Evolutionary conservation across 1,140 invertebrate species (phyloP), one percentile per base, ranked within the genome.

Genomic region (Argopecten irradians): DNA sequence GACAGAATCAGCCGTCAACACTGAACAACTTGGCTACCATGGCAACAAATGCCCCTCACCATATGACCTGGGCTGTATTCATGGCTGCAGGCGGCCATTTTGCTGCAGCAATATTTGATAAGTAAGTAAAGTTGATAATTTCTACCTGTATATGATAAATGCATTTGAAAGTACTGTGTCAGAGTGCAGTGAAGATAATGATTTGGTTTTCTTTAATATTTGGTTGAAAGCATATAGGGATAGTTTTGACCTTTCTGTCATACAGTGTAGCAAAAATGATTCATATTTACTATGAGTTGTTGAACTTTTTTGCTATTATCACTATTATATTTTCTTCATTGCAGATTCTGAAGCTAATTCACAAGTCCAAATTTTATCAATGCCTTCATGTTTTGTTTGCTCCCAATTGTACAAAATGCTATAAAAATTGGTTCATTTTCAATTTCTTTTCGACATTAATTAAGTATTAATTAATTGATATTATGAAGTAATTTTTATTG

Each of bases 71-170:
- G 97, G 97, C 97, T 0, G 95, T 98, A 0, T 95, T 98, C 84
- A 97, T 98, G 97, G 95, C 98, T 19, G 97, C 97, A 8, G 98
- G 98, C 41, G 98, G 98, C 2, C 98, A 98, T 95, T 98, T 98
- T 96, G 98, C 98, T 85, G 98, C 97, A 14, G 97, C 97, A 41
- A 96, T 98, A 43, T 98, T 98, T 96, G 96, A 97, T 93, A 96
- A 97, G 96, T 96, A 93, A 91, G 88, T 91, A 19, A 34, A n/a
- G n/a, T n/a, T n/a, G 41, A 16, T 83, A 71, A 39, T 39, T 28
- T 34, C 7, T 32, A 46, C n/a, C 35, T 22, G 33, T 0, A 34
- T n/a, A 19, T 82, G 14, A 19, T n/a, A 22, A 36, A 86, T n/a
- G 22, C 22, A 0, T 82, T 82, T 82, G 22, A 22, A 82, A 32